phyloP scores from a whole-genome alignment of 2,113 vertebrate genomes.

The Sander lucioperca region DNA sequence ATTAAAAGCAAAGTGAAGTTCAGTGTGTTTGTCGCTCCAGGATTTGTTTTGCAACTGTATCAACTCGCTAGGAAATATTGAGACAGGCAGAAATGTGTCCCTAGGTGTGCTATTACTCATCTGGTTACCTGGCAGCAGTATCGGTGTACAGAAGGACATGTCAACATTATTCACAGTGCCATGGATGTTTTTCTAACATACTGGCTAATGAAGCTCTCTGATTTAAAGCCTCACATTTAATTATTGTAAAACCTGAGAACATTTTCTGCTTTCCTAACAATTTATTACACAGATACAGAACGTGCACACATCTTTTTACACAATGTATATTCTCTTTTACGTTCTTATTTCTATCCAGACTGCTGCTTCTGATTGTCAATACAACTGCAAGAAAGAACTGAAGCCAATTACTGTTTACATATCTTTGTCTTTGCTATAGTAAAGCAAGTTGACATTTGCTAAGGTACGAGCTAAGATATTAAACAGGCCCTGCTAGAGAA shows the following conservation, averaged over 20 bases:
- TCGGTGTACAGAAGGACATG: conserved; percentile 2
- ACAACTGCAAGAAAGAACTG: not conserved
- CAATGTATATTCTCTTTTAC: not conserved
- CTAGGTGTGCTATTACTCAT: conserved; percentile 42
- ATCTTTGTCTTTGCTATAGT: not conserved
- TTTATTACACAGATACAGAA: too few species aligned
- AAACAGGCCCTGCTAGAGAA: not conserved
- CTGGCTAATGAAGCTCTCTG: conserved; percentile 13
- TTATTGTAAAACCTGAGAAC: not conserved
- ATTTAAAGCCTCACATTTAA: conserved; percentile 12
- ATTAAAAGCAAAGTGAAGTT: conserved; percentile 15
- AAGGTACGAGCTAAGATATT: not conserved
- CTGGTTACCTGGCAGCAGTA: conserved; percentile 43
- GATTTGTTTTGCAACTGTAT: conserved; percentile 38
- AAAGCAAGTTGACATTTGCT: not conserved
- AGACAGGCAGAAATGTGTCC: conserved; percentile 42
- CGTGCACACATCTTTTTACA: not conserved
- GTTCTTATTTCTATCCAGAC: not conserved
- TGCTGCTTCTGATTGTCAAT: not conserved
- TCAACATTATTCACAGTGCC: conserved; percentile 10
- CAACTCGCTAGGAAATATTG: conserved; percentile 14
- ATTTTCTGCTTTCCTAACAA: not conserved
- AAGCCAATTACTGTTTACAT: not conserved
- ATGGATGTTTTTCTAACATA: not conserved
- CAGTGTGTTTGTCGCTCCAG: conserved; percentile 16